Conservation (phyloP, 2,797 vertebrate genomes). For the Halcyon badia region DNA sequence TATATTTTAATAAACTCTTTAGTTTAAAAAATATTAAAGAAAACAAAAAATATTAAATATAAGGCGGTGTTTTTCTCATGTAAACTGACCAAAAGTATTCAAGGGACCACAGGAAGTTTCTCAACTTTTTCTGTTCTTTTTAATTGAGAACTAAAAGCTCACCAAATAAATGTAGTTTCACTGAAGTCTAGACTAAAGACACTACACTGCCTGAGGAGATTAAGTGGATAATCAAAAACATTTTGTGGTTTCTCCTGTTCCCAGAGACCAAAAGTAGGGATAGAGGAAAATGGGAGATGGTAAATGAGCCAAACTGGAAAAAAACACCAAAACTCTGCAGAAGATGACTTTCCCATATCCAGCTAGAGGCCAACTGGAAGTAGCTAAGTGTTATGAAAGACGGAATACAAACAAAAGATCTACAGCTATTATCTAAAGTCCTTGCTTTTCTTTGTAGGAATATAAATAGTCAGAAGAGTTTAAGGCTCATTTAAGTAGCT, state of each 20-base stretch:
- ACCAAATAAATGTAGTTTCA: slow-evolving; percentile 33
- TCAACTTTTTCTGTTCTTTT: not conserved
- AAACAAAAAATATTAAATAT: not conserved
- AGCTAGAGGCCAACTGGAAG: not conserved
- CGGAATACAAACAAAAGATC: not conserved
- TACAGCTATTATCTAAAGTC: not conserved
- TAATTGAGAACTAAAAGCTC: slow-evolving; percentile 9
- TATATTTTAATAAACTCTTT: no score
- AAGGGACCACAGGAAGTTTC: not conserved
- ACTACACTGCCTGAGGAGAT: slow-evolving; percentile 3
- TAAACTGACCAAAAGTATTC: not conserved
- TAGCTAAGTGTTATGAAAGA: not conserved
- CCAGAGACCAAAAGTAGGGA: slow-evolving; percentile 28
- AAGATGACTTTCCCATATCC: slow-evolving; percentile 7
- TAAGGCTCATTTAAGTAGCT: not conserved
- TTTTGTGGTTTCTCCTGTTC: slow-evolving; percentile 55
- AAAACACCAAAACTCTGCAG: not conserved
- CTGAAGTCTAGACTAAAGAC: slow-evolving; percentile 51
- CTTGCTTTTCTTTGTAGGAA: not conserved
- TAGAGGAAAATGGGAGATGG: not conserved
- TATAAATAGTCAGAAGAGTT: not conserved
- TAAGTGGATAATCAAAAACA: slow-evolving; percentile 53
- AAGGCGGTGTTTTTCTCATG: not conserved
- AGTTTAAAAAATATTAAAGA: not conserved
- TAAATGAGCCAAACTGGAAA: not conserved